These are phyloP conservation scores for Zaprionus obscuricornis DNA, from an alignment of 2,888 invertebrate species.

Conservation along the genomic window DNA sequence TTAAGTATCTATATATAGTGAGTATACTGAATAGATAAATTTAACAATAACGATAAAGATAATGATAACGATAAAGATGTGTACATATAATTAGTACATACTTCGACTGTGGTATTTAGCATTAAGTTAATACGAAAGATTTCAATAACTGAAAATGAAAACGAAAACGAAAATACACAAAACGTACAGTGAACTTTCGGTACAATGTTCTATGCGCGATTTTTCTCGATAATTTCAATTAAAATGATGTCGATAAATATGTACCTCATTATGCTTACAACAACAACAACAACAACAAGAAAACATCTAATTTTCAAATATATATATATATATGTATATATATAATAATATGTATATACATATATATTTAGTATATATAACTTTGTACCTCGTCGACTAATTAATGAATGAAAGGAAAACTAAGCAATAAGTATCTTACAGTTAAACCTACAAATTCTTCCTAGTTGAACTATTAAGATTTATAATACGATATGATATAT, in stretches of 20 bases:
- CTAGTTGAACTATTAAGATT: slow-evolving; percentile 63
- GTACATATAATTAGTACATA: slow-evolving; percentile 69
- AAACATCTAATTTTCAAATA: slow-evolving; percentile 67
- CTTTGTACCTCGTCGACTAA: slow-evolving; percentile 78
- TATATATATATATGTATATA: slow-evolving; percentile 14
- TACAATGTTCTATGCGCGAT: slow-evolving; percentile 39
- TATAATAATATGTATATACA: slow-evolving; percentile 27
- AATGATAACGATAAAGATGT: slow-evolving; percentile 8
- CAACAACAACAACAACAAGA: slow-evolving; percentile 32
- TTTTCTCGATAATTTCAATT: slow-evolving; percentile 47
- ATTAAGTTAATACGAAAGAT: slow-evolving; percentile 77
- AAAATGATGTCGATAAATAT: slow-evolving; percentile 73
- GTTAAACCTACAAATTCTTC: slow-evolving; percentile 60
- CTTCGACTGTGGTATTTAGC: slow-evolving; percentile 84
- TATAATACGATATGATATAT: background rate
- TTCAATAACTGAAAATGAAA: slow-evolving; percentile 13
- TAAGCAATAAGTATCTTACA: slow-evolving; percentile 47
- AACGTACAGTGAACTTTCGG: slow-evolving; percentile 33
- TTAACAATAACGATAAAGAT: slow-evolving; percentile 22
- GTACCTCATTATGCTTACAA: slow-evolving; percentile 75
- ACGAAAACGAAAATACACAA: too few relatives aligned
- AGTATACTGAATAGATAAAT: slow-evolving; percentile 19
- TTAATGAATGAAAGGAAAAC: slow-evolving; percentile 34
- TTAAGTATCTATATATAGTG: slow-evolving; percentile 50
- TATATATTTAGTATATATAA: slow-evolving; percentile 38